Evolutionary conservation across 1,140 invertebrate genomes (phyloP), one percentile per base, ranked within the genome.

Genomic region (Cecropterus lyciades): DNA sequence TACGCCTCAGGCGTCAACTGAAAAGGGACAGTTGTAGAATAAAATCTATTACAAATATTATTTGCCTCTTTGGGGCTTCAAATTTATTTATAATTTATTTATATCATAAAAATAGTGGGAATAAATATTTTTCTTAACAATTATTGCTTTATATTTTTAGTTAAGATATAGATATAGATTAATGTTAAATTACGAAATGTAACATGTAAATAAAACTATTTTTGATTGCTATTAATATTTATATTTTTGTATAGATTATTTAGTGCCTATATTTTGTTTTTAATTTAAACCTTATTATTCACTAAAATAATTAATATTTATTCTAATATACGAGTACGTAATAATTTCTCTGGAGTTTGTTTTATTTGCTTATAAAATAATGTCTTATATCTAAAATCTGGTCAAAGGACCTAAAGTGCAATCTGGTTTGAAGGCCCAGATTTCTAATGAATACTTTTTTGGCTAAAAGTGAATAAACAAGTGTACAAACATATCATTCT

Each of bases 361-460:
- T 33, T 33, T 33, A 9, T 33, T 33, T 4, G 3, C 9, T 33
- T 33, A 3, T 7, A 6, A 33, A 7, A 8, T 33, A 33, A 9
- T 10, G n/a, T 10, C 37, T 40, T 40, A 40, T 13, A 40, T 14
- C 45, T 48, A 20, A 48, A 20, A 53, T 53, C 30, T n/a, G 51
- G 51, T 20, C 7, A 10, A 3, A 33, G 30, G 30, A 33, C 30
- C 30, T 3, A 24, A 33, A 10, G 30, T 33, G 30, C 7, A 7
- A 53, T 53, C 51, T 14, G 51, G 30, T 24, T 53, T 27, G 30
- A 53, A 53, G 30, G 51, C 20, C 20, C n/a, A 45, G 20, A 24
- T 27, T 6, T n/a, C 7, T 33, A 53, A 33, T 24, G 20, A 3
- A 3, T 24, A 51, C 16, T 14, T 10, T 8, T 48, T 7, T 15